Evolutionary conservation across 2,797 vertebrate species (phyloP), one percentile per base, ranked within the genome.

Genomic region (Pipistrellus nathusii): DNA sequence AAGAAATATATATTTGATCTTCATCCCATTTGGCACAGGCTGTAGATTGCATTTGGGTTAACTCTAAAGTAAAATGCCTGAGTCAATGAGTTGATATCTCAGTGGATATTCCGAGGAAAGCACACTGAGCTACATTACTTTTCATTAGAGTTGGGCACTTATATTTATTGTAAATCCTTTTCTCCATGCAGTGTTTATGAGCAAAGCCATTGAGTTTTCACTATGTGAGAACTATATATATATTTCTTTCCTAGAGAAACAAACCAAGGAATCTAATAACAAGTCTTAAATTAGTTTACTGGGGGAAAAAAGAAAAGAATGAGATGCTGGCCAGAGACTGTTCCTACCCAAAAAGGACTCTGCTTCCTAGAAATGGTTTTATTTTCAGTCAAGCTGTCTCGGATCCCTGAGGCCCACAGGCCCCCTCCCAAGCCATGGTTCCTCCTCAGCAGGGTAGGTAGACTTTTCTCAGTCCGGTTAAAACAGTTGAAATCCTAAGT

Each of bases 151-250:
- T n/a, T 57, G 32, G 86, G 25, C 25, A 64, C 30, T 62, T 85
- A 35, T n/a, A 73, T 78, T 88, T 88, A 80, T 90, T 93, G 93
- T 93, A 55, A 91, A 84, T 85, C 90, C 17, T 81, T 76, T 46
- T 76, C 57, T 93, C 93, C 66, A 82, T 53, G 75, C 11, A 78
- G 32, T 46, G 51, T 27, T 92, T 44, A 8, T 69, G 53, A 88
- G 46, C 55, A 80, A 94, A 91, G 55, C 64, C 84, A 41, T 1
- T 89, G 85, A 21, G 15, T 73, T 93, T 76, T 92, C 64, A 53
- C 59, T 81, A 18, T 30, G 25, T 25, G 38, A 86, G 53, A 95
- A 94, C 32, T 88, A 35, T 21, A 20, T n/a, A 35, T 32, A 35
- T 51, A 5, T 75, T 32, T 51, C 82, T 91, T 93, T 77, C 27